These are phyloP conservation scores for Ischnus inquisitorius DNA, from an alignment of 2,888 invertebrate species.

Conservation along the genomic window DNA sequence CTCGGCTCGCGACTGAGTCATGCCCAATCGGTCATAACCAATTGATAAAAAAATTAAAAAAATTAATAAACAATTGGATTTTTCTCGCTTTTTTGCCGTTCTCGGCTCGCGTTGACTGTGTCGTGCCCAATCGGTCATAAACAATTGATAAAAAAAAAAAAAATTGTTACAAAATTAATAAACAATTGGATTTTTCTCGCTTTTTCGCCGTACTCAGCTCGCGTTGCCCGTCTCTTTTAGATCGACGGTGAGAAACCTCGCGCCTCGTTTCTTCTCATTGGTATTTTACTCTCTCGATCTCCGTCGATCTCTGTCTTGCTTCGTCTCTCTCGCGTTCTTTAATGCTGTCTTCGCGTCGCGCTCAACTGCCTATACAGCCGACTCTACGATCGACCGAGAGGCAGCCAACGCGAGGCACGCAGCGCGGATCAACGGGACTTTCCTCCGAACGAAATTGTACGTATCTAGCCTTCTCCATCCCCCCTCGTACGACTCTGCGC, in stretches of 20 bases:
- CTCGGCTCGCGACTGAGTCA: too few species aligned
- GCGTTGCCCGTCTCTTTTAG: slow-evolving; percentile 15
- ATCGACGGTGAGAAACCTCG: slow-evolving; percentile 28
- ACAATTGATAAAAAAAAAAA: too few species aligned
- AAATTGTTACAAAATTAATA: too few species aligned
- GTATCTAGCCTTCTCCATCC: slow-evolving; percentile 64
- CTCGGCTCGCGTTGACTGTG: too few species aligned
- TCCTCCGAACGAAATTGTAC: slow-evolving; percentile 78
- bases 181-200: slow-evolving; percentile 40
- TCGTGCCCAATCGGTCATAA: too few species aligned
- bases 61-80: too few species aligned
- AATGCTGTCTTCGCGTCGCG: slow-evolving; percentile 35
- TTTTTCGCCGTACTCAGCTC: not conserved
- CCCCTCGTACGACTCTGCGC: slow-evolving; percentile 13
- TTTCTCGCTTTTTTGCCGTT: too few species aligned
- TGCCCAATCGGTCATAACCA: too few species aligned
- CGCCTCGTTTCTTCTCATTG: slow-evolving; percentile 56
- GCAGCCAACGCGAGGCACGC: slow-evolving; percentile 72
- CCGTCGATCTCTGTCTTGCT: slow-evolving; percentile 57
- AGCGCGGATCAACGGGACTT: slow-evolving; percentile 79
- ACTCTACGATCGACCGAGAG: slow-evolving; percentile 53
- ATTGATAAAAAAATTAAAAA: too few species aligned
- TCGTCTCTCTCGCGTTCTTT: too few species aligned
- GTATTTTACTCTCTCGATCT: slow-evolving; percentile 57
- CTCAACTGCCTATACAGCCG: slow-evolving; percentile 54